Conservation (phyloP, 2,113 vertebrate genomes). For the Eulacestoma nigropectus region DNA sequence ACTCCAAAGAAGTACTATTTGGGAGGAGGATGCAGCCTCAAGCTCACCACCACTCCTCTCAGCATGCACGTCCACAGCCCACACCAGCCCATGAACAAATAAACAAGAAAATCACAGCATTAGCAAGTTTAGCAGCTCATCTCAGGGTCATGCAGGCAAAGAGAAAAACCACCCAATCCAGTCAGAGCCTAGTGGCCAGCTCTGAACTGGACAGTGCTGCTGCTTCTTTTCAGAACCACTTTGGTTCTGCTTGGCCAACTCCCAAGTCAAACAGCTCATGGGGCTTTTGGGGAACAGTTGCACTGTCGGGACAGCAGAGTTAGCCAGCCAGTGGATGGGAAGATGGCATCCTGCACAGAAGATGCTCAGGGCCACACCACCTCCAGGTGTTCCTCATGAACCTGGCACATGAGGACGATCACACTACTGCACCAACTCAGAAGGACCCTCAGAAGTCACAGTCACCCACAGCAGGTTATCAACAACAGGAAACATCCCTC, state of each 20-base stretch:
- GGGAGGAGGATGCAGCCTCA: background rate
- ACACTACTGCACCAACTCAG: background rate
- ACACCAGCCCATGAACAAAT: background rate
- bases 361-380: background rate
- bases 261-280: background rate
- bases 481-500: background rate
- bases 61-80: rapidly evolving
- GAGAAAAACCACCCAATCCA: background rate
- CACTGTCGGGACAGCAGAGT: background rate
- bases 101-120: background rate
- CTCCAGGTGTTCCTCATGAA: rapidly evolving
- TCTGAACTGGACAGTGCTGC: background rate
- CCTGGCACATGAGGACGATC: background rate
- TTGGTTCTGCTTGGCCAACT: background rate
- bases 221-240: background rate
- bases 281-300: background rate
- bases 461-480: background rate
- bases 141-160: background rate
- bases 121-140: background rate
- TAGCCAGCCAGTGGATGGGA: rapidly evolving
- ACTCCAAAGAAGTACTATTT: background rate
- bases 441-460: too few relatives aligned
- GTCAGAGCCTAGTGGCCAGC: background rate
- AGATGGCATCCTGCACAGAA: background rate
- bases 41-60: background rate